Conservation (phyloP, 2,888 invertebrate species). For the Notocelia uddmanniana region DNA sequence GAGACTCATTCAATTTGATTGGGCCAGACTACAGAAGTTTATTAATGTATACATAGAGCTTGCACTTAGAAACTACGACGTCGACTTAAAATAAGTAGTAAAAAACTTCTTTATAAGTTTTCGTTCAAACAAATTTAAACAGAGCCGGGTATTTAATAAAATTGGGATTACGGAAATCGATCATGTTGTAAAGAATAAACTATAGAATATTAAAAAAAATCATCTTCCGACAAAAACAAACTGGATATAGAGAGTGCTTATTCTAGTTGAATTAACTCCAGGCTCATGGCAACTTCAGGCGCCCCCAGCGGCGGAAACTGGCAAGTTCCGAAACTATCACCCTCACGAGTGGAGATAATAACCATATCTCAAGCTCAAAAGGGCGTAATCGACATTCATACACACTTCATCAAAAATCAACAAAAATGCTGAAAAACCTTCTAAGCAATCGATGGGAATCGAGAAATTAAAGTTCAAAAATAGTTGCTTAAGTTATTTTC, state of each 20-base stretch:
- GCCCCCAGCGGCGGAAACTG: conserved; percentile 2
- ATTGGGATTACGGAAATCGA: too few species aligned
- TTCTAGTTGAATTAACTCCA: not conserved
- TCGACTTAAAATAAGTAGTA: too few species aligned
- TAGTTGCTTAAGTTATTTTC: not conserved
- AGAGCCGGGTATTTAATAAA: too few species aligned
- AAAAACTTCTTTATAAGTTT: too few species aligned
- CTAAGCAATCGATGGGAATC: not conserved
- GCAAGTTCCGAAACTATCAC: conserved; percentile 10
- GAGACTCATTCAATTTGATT: too few species aligned
- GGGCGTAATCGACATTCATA: not conserved
- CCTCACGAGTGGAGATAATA: not conserved
- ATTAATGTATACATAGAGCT: too few species aligned
- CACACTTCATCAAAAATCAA: conserved; percentile 1
- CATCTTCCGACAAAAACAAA: too few species aligned
- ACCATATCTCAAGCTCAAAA: not conserved
- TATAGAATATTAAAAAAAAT: too few species aligned
- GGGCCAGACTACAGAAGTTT: too few species aligned
- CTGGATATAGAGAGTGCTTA: not conserved
- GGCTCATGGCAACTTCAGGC: not conserved
- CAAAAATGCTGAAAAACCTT: not conserved
- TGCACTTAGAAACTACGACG: too few species aligned
- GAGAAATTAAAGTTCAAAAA: not conserved
- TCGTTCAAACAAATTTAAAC: too few species aligned
- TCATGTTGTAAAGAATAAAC: too few species aligned